A percentile compares a stretch with the other conserved stretches of the same genome.
Conservation (phyloP, 2,888 invertebrate genomes). For the Andrena camellia region DNA sequence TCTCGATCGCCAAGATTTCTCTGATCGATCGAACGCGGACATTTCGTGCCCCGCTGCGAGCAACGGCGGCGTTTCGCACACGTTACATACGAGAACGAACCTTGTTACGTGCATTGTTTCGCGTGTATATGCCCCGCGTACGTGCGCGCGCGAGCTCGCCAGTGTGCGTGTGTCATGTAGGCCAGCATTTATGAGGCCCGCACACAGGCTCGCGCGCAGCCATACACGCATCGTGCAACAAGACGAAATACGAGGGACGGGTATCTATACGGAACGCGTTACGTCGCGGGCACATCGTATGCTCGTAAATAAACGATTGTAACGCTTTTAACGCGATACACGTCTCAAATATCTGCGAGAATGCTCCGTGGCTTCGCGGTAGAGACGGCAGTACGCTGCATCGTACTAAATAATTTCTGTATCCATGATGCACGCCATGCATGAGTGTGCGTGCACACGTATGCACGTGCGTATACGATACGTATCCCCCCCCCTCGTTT, state of each 20-base stretch:
- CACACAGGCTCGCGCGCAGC: constrained; percentile 36
- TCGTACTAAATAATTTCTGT: constrained; percentile 46
- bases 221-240: constrained; percentile 22
- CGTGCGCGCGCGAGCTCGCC: constrained; percentile 11
- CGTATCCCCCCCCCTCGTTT: constrained; percentile 12
- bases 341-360: constrained; percentile 41
- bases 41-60: not conserved
- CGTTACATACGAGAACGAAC: constrained; percentile 23
- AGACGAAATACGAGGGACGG: constrained; percentile 47
- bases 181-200: constrained; percentile 48
- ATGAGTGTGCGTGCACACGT: not conserved
- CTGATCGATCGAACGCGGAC: not conserved
- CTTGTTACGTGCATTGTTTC: constrained; percentile 50
- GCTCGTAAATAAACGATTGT: constrained; percentile 62
- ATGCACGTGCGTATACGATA: constrained; percentile 1
- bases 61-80: constrained; percentile 2
- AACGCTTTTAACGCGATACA: constrained; percentile 49
- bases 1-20: constrained; percentile 1
- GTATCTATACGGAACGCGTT: constrained; percentile 56
- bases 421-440: not conserved
- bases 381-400: constrained; percentile 19
- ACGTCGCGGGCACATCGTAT: constrained; percentile 38
- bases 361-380: constrained; percentile 30
- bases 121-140: constrained; percentile 15
- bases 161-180: constrained; percentile 37